phyloP scores from a whole-genome alignment of 2,113 vertebrate species.

The Oreochromis spilurus region DNA sequence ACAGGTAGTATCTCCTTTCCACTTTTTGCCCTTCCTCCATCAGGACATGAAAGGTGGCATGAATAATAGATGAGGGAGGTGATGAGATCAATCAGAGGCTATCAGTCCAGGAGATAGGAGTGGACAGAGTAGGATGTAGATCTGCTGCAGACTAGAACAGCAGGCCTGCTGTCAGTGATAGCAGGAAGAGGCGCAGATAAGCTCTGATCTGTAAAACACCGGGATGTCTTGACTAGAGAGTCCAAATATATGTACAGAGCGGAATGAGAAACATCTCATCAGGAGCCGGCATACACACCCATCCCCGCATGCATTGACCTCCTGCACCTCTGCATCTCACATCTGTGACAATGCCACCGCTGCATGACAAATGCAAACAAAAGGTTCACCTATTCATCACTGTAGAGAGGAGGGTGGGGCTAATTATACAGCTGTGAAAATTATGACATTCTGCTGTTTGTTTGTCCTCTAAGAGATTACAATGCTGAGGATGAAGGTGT shows the following conservation, averaged over 20 bases:
- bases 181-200: constrained; percentile 40
- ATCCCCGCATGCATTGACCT: constrained; percentile 42
- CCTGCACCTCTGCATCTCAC: constrained; percentile 41
- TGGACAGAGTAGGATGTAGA: constrained; percentile 53
- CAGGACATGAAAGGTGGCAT: constrained; percentile 47
- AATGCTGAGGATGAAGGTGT: constrained; percentile 34
- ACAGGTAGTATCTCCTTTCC: constrained; percentile 47
- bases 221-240: not conserved
- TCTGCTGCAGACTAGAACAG: constrained; percentile 40
- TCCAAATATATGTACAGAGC: not conserved
- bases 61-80: constrained; percentile 63
- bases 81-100: constrained; percentile 66
- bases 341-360: constrained; percentile 65
- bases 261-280: constrained; percentile 16
- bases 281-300: constrained; percentile 7
- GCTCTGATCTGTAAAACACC: not conserved
- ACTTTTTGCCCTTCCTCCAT: constrained; percentile 42
- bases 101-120: constrained; percentile 62
- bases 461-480: constrained; percentile 68
- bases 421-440: constrained; percentile 70
- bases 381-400: constrained; percentile 78
- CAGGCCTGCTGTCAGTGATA: constrained; percentile 47
- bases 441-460: constrained; percentile 64
- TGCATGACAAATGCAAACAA: constrained; percentile 76
- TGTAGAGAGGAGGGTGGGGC: constrained; percentile 44